phyloP scores from a whole-genome alignment of 1,140 invertebrate genomes.

The Trigoniulus corallinus region DNA sequence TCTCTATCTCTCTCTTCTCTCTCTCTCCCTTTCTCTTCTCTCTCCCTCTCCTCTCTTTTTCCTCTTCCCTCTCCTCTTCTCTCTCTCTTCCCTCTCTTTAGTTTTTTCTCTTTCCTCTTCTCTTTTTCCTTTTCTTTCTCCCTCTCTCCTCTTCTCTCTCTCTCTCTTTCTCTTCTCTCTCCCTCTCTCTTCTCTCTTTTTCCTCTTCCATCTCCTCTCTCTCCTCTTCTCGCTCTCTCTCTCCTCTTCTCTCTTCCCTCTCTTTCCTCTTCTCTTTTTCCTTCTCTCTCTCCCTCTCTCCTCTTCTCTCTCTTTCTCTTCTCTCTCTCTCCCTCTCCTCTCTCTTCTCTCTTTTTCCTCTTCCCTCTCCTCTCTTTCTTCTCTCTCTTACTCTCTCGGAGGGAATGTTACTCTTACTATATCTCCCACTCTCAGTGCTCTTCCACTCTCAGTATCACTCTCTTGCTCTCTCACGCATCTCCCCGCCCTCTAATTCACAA shows the following conservation, averaged over 20 bases:
- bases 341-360: slow-evolving; percentile 7
- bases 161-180: slow-evolving; percentile 1
- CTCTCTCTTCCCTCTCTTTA: too few species aligned
- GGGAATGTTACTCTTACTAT: too few species aligned
- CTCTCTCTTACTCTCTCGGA: too few species aligned
- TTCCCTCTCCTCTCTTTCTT: slow-evolving; percentile 10
- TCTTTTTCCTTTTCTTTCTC: not conserved
- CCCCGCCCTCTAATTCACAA: too few species aligned
- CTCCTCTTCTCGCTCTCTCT: slow-evolving; percentile 4
- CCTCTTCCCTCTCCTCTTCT: too few species aligned
- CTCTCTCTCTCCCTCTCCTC: not conserved
- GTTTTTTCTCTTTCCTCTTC: too few species aligned
- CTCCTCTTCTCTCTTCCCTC: slow-evolving; percentile 8
- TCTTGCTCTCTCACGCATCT: too few species aligned
- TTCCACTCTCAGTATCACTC: too few species aligned
- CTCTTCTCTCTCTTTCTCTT: not conserved
- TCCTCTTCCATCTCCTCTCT: slow-evolving; percentile 5
- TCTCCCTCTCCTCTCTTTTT: too few species aligned
- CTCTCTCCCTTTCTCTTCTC: too few species aligned
- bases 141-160: slow-evolving; percentile 3
- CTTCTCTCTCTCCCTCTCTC: not conserved
- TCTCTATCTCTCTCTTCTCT: too few species aligned
- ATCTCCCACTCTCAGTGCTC: too few species aligned
- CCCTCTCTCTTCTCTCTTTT: slow-evolving; percentile 3
- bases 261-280: slow-evolving; percentile 1